Conservation (phyloP, 2,797 vertebrate genomes). For the Darevskia mixta region DNA sequence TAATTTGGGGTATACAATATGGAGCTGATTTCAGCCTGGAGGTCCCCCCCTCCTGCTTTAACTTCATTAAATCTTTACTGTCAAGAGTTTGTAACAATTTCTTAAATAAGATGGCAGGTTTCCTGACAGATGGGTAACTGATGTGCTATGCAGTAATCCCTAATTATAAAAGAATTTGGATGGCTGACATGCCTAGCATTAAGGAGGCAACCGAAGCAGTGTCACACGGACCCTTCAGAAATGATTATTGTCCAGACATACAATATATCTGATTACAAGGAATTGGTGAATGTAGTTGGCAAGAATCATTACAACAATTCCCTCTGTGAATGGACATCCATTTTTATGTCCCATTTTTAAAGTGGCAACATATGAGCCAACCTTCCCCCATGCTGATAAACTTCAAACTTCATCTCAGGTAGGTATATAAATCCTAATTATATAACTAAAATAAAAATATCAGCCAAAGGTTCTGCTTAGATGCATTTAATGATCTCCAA, state of each 20-base stretch:
- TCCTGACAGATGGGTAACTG: constrained; percentile 53
- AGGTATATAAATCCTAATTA: not conserved
- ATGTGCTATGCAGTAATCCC: constrained; percentile 49
- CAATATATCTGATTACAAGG: constrained; percentile 54
- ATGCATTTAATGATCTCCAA: not conserved
- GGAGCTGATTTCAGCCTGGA: not conserved
- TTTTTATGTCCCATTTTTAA: constrained; percentile 11
- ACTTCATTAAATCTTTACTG: constrained; percentile 19
- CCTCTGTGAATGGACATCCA: constrained; percentile 18
- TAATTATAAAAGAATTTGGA: constrained; percentile 64
- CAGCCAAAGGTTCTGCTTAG: not conserved
- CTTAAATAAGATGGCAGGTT: constrained; percentile 24
- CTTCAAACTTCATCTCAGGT: not conserved
- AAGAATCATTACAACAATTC: constrained; percentile 62
- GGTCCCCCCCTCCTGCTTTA: not conserved
- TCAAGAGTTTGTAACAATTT: constrained; percentile 18
- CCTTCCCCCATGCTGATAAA: not conserved
- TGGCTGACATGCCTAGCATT: constrained; percentile 47
- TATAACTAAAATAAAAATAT: not conserved
- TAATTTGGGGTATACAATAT: not conserved
- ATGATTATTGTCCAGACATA: constrained; percentile 59
- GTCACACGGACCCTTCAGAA: constrained; percentile 60
- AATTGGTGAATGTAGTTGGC: constrained; percentile 64
- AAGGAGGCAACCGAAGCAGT: constrained; percentile 63
- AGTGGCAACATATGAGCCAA: not conserved